These are phyloP conservation scores for Thinocorus orbignyianus DNA, from an alignment of 2,113 vertebrate genomes.

Conservation along the genomic window DNA sequence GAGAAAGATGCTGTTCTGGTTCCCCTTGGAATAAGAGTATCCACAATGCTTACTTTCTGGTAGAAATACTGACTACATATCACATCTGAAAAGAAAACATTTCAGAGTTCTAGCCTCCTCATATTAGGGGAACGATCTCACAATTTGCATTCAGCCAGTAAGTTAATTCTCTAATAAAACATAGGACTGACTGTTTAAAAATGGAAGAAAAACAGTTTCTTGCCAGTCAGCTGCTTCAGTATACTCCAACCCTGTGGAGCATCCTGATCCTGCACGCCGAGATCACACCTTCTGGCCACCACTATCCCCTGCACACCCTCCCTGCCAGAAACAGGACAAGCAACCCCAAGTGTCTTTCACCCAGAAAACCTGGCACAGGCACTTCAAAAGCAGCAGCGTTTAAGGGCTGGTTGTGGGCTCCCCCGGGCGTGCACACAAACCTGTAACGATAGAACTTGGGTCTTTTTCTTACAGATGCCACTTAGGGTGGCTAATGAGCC, in stretches of 20 bases:
- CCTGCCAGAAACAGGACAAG: background rate
- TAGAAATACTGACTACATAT: background rate
- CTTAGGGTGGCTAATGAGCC: background rate
- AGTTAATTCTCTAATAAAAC: background rate
- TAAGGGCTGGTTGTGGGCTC: background rate
- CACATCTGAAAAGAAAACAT: background rate
- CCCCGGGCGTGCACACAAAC: background rate
- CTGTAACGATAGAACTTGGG: background rate
- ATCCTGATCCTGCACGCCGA: background rate
- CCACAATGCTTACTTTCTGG: background rate
- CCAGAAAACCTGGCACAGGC: background rate
- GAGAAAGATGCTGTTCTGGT: background rate
- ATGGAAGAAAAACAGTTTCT: background rate
- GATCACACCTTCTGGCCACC: background rate
- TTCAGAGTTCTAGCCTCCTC: background rate
- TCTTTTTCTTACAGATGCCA: background rate
- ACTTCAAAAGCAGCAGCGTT: fast-evolving
- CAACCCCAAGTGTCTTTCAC: background rate
- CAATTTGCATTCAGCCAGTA: background rate
- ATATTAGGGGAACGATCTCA: background rate
- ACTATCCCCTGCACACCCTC: background rate
- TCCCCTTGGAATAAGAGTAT: background rate
- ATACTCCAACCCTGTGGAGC: background rate
- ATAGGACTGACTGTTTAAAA: background rate
- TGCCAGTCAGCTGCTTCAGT: background rate